Percentiles rank a stretch among this genome's conserved stretches.
phyloP scores from a whole-genome alignment of 2,113 vertebrate genomes.

The Psammodynastes pulverulentus region DNA sequence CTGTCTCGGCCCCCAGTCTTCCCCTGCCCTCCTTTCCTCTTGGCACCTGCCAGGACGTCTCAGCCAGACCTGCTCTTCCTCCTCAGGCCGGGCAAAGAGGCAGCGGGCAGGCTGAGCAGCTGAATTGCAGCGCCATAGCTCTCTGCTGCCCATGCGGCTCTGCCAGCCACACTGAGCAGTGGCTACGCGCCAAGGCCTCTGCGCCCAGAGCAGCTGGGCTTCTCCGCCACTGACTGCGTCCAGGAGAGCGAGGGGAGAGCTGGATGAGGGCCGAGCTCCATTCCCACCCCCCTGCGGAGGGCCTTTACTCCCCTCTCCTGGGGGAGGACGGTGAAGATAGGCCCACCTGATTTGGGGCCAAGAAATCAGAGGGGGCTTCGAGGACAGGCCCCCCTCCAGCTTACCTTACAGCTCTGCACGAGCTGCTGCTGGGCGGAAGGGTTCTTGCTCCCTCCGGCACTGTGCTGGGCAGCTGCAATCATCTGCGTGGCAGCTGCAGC shows the following conservation, averaged over 20 bases:
- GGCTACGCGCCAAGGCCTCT: not conserved
- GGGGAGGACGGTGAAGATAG: not conserved
- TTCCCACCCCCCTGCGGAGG: not conserved
- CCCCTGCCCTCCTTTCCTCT: not conserved
- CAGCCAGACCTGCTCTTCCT: not conserved
- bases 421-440: constrained; percentile 90
- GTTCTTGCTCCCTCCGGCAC: constrained; percentile 87
- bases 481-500: constrained; percentile 93
- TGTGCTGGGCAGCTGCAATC: constrained; percentile 88
- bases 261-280: not conserved
- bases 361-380: not conserved
- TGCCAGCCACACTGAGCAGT: not conserved
- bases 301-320: no score
- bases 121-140: not conserved
- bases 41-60: not conserved
- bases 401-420: constrained; percentile 95
- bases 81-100: not conserved
- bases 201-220: not conserved
- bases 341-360: rapidly evolving
- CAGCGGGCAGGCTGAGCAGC: not conserved
- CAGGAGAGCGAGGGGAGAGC: no score
- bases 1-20: not conserved
- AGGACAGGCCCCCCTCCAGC: not conserved
- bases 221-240: not conserved
- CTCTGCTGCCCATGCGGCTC: not conserved